Base-by-base conservation (phyloP, 2,888 invertebrate species). In the Limnephilus rhombicus region DNA sequence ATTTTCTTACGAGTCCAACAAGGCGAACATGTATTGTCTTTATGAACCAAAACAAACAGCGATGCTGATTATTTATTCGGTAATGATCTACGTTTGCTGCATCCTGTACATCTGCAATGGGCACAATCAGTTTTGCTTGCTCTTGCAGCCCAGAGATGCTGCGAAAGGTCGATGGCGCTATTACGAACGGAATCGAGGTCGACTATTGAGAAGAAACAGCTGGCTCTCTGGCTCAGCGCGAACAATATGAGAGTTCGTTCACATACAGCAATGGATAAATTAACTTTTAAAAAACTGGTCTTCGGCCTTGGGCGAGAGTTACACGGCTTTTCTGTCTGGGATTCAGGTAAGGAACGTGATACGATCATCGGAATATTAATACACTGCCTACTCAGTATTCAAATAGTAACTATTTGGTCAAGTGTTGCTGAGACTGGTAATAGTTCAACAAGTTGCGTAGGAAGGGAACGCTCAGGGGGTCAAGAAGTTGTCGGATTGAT, bases 81-180 rank as follows among this genome's bases (percentile, higher is more conserved):
- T 68, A 68, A 68, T 68, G 53, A 18, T 68, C 5, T 7, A 68
- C 18, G 53, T 24, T 68, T 68, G 53, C 18, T 68, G 5, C 53
- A 68, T 68, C 53, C 53, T 68, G 83, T 83, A 24, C 83, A 83
- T 31, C 37, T 83, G 34, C 83, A 83, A 18, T 83, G 37, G 12
- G 31, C 37, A 11, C 83, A 34, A 7, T 31, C 34, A 3, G 83
- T 37, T 34, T 3, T 13, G 15, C 18, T 31, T 83, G 31, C 83
- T 34, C 83, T 83, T 31, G 83, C 83, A 83, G 37, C 31, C 34
- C 83, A 31, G 31, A 37, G 83, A 83, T 31, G 83, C 34, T 31
- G 34, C 83, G 31, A 83, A 83, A 83, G 83, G 83, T 83, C 83
- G 83, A 31, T 31, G 83, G 83, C 31, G 83, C 83, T 83, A 37